phyloP scores from a whole-genome alignment of 2,113 vertebrate genomes.

The Cyprinodon brontotheroides region DNA sequence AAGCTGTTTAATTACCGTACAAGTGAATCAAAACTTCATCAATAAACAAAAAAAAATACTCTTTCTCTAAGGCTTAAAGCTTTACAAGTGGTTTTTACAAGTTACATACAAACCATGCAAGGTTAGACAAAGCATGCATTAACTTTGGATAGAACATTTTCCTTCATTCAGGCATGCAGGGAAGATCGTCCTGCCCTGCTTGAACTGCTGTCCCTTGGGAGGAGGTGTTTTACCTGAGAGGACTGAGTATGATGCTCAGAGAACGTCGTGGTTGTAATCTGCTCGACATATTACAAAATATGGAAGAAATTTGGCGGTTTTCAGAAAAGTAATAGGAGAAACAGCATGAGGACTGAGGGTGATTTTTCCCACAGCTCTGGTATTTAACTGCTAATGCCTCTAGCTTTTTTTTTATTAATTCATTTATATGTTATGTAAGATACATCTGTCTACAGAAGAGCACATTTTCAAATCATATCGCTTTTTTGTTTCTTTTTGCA shows the following conservation, averaged over 20 bases:
- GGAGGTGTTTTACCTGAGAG: conserved; percentile 83
- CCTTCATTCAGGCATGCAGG: conserved; percentile 45
- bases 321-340: conserved; percentile 65
- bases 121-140: conserved; percentile 1
- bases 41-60: background rate
- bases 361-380: conserved; percentile 77
- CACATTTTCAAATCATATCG: background rate
- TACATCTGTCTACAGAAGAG: background rate
- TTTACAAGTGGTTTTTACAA: background rate
- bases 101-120: background rate
- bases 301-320: conserved; percentile 70
- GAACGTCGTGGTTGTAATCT: conserved; percentile 77
- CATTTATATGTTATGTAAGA: background rate
- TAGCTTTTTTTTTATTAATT: background rate
- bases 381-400: background rate
- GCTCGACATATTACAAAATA: conserved; percentile 86
- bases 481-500: background rate
- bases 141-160: conserved; percentile 20
- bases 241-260: conserved; percentile 77
- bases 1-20: background rate
- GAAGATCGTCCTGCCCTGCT: conserved; percentile 22
- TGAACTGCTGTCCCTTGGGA: conserved; percentile 25
- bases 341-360: conserved; percentile 60
- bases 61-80: background rate
- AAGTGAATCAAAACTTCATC: background rate